Percentiles rank a stretch among this genome's conserved stretches.
Conservation (phyloP, 2,113 vertebrate genomes). For the Pimephales promelas region DNA sequence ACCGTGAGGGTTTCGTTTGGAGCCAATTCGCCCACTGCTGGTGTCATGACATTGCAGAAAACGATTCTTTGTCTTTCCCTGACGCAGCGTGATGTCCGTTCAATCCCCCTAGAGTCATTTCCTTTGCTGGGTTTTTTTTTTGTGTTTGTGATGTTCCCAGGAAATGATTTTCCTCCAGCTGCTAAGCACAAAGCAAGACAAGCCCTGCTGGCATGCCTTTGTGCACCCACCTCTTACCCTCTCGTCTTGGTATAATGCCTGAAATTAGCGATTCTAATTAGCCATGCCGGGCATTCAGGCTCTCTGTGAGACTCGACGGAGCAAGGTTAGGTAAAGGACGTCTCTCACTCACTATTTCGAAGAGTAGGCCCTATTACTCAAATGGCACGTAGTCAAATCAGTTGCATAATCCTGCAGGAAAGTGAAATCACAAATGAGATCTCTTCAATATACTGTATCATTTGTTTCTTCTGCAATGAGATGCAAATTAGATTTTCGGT, state of each 20-base stretch:
- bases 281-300: constrained; percentile 3
- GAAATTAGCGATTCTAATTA: constrained; percentile 39
- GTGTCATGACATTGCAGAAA: constrained; percentile 37
- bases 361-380: not conserved
- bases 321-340: constrained; percentile 30
- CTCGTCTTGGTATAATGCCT: constrained; percentile 12
- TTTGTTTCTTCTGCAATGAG: not conserved
- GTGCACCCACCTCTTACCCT: constrained; percentile 19
- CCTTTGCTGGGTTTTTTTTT: not conserved
- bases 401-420: not conserved
- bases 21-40: constrained; percentile 40
- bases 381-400: not conserved
- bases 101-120: constrained; percentile 40
- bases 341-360: not conserved
- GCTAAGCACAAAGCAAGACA: constrained; percentile 40
- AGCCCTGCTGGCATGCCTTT: constrained; percentile 17
- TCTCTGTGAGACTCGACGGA: not conserved
- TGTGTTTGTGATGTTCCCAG: constrained; percentile 18
- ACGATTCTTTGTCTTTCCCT: constrained; percentile 24
- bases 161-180: constrained; percentile 40
- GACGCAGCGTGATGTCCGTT: constrained; percentile 6
- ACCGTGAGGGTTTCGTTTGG: constrained; percentile 12
- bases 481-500: not conserved
- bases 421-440: not conserved
- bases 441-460: not conserved